Base-by-base conservation (phyloP, 2,797 vertebrate species). In the Poecilia wingei region DNA sequence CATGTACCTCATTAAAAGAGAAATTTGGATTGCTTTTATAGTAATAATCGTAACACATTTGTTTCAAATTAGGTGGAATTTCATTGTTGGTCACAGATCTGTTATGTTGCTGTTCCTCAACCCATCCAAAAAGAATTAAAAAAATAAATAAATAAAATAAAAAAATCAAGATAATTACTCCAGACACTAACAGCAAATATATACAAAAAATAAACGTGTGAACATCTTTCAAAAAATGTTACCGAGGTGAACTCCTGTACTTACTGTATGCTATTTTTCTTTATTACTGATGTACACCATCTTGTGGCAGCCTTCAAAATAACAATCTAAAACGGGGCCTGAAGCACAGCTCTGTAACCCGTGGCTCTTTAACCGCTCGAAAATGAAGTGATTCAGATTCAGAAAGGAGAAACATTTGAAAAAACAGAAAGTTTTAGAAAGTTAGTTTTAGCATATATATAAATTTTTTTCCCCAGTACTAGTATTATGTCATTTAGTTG, bases 281-380 rank as follows among this genome's bases (percentile, higher is more conserved):
- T 31, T 75, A 82, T 82, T 91, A 87, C 81, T 76, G 16, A 28
- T 90, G 86, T 77, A 73, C 87, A 73, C 94, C 92, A 94, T 94
- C 94, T 94, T 86, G 92, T 95, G 95, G 94, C 79, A 49, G 72
- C 18, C 49, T 71, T 28, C 22, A 82, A 77, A 88, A 95, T 59
- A 86, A 88, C 91, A 79, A 45, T 39, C 10, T 41, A 53, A 41
- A 66, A 12, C 6, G n/a, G 2, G 39, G 12, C 36, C 64, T 41
- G 5, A 39, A 43, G 39, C 22, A 69, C 39, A 10, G 66, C 10
- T 69, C 61, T 66, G 22, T 20, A 39, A 22, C 33, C 3, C 16
- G 18, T 66, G 1, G 7, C 33, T 39, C 39, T 68, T 68, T 41
- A 22, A 25, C 6, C 39, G 2, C 39, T 28, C 10, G 0, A 25